These are phyloP conservation scores for Formicarius rufipectus DNA, from an alignment of 2,113 vertebrate genomes.

Conservation along the genomic window DNA sequence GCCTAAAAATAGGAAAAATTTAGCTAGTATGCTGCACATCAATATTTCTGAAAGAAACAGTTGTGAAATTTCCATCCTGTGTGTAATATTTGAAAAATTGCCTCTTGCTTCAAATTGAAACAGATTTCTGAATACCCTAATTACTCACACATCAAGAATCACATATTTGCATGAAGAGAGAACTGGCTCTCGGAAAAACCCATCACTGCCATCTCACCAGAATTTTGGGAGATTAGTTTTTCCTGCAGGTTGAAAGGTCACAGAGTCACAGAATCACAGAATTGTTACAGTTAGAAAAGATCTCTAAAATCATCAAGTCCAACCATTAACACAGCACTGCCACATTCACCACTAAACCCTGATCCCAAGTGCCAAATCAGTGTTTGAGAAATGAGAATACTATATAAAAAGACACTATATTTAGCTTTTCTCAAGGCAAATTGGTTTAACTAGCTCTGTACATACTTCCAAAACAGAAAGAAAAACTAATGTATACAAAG, in stretches of 20 bases:
- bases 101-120: not conserved
- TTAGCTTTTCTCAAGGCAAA: not conserved
- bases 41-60: not conserved
- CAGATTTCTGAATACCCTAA: not conserved
- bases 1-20: not conserved
- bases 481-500: not conserved
- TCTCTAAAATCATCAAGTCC: not conserved
- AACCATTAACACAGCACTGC: not conserved
- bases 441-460: not conserved
- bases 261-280: not conserved
- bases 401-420: not conserved
- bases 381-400: not conserved
- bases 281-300: not conserved
- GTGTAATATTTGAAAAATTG: not conserved
- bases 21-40: not conserved
- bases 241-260: not conserved
- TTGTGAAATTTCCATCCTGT: not conserved
- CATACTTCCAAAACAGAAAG: not conserved
- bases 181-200: not conserved
- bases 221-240: not conserved
- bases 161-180: not conserved
- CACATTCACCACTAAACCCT: not conserved
- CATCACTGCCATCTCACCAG: not conserved
- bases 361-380: not conserved
- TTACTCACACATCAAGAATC: not conserved